Evolutionary conservation across 2,113 vertebrate genomes (phyloP), one percentile per base, ranked within the genome.

Genomic region (Malurus cyaneus): DNA sequence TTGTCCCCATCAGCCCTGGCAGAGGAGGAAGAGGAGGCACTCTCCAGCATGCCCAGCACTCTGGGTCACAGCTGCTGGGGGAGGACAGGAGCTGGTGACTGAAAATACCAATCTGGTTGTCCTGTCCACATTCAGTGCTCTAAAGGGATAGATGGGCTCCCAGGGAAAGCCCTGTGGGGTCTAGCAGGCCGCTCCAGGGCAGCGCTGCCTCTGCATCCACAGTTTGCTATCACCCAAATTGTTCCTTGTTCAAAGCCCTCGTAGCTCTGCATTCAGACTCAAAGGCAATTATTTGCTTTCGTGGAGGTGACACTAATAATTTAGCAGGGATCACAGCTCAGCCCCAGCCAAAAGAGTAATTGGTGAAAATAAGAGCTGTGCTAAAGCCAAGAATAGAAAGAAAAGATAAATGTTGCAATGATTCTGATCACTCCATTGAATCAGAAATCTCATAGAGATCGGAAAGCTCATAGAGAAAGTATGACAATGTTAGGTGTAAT

Each of bases 131-230:
- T 15, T 14, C 56, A 14, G 9, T 11, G 29, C 60, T 52, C 71
- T 16, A 2, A 14, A 0, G 31, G 47, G 42, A 53, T 1, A 28
- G 46, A 72, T 11, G 46, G 59, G 46, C 46, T 42, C 59, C 29
- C 23, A 44, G 88, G 21, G 54, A 44, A 26, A 50, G 4, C 7
- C 17, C 49, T 9, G 21, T 18, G 20, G 5, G 31, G 28, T 8
- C 39, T n/a, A 88, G 44, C 50, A 64, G 29, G 72, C 87, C 88
- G 76, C 39, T 52, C 71, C 54, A 67, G 24, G 56, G 18, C 56
- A 44, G 0, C 0, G 0, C 65, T 49, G n/a, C 26, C 60, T 29
- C 11, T 5, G 47, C 47, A 44, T 5, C 56, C 7, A 0, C 7
- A 1, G 20, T 8, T 80, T 0, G 0, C 14, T 39, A 24, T 41